These are phyloP conservation scores for Centruroides sculpturatus DNA, from an alignment of 1,140 invertebrate genomes.

Conservation along the genomic window DNA sequence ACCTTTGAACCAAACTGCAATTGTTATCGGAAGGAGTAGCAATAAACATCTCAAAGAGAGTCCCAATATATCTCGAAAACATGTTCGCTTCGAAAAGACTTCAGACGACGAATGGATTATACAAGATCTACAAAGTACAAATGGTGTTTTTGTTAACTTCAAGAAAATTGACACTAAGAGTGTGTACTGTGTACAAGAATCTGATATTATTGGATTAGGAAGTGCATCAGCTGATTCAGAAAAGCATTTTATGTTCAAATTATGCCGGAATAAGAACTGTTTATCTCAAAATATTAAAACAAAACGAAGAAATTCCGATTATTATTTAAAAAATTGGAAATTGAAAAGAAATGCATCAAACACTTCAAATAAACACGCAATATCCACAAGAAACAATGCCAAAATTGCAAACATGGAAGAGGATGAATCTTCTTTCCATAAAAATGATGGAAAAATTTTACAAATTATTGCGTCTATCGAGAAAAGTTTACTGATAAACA, in stretches of 20 bases:
- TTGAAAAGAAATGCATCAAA: too few relatives aligned
- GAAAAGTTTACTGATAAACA: too few relatives aligned
- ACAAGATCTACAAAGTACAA: slow-evolving; percentile 5
- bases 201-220: slow-evolving; percentile 10
- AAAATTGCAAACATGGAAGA: too few relatives aligned
- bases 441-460: too few relatives aligned
- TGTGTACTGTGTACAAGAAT: not conserved
- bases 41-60: not conserved
- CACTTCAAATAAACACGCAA: too few relatives aligned
- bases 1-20: not conserved
- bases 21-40: not conserved
- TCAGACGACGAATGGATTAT: not conserved
- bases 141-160: slow-evolving; percentile 7
- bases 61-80: slow-evolving; percentile 1
- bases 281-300: too few relatives aligned
- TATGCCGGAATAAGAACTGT: not conserved
- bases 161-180: not conserved
- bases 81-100: slow-evolving; percentile 1
- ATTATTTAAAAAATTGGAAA: too few relatives aligned
- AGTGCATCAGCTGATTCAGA: not conserved
- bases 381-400: too few relatives aligned
- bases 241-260: not conserved
- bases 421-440: too few relatives aligned
- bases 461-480: too few relatives aligned
- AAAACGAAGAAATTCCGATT: too few relatives aligned